A percentile compares a stretch with the other conserved stretches of the same genome.
Evolutionary conservation across 35 echinoderm and acorn worm species (phyloP).

Genomic region (Heliocidaris erythrogramma): DNA sequence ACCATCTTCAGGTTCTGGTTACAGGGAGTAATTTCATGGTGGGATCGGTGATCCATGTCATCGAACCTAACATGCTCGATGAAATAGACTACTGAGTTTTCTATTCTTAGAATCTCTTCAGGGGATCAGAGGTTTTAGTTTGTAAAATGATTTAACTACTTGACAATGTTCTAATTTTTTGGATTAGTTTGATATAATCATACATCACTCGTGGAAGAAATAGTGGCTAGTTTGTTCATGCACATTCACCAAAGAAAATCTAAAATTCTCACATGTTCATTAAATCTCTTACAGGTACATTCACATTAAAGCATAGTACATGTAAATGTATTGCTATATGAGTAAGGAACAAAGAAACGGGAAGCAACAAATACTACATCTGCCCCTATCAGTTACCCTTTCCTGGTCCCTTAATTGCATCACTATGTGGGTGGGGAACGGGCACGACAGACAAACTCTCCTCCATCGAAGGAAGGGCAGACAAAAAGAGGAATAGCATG

Average conservation of each 20-base stretch:
- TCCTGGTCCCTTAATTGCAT: no score
- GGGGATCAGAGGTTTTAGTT: background rate
- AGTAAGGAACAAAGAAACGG: no score
- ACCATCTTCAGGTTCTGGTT: constrained; percentile 28
- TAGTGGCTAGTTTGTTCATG: no score
- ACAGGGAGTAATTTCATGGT: background rate
- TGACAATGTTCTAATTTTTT: background rate
- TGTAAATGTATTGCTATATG: background rate
- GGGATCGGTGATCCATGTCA: background rate
- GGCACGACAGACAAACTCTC: no score
- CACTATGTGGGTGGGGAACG: no score
- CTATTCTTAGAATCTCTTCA: background rate
- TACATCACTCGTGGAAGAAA: no score
- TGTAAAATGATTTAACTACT: background rate
- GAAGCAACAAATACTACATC: no score
- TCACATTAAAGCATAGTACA: background rate
- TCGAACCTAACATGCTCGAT: background rate
- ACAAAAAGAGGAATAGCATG: no score
- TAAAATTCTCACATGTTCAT: background rate
- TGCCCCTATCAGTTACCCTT: no score
- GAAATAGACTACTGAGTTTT: background rate
- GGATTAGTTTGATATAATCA: background rate
- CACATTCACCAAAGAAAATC: no score
- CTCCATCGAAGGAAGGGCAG: no score
- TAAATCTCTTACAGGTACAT: background rate